phyloP scores from a whole-genome alignment of 1,140 invertebrate species.

The Drosophila sechellia region DNA sequence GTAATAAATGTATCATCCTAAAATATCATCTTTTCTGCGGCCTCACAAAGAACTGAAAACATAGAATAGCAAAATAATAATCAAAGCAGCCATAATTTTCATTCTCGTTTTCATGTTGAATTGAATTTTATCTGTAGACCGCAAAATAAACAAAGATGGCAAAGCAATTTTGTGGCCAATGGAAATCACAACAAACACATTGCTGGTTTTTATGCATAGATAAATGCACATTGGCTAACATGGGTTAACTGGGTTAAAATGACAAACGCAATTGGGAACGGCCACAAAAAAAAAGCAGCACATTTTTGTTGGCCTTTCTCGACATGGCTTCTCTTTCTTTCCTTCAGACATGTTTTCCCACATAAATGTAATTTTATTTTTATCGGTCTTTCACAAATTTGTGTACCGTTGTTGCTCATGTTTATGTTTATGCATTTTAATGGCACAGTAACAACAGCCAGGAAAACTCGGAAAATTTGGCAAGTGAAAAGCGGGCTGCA shows the following conservation, averaged over 20 bases:
- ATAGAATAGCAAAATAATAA: constrained; percentile 11
- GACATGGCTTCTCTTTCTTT: constrained; percentile 21
- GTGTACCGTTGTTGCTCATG: constrained; percentile 29
- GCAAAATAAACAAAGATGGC: constrained; percentile 63
- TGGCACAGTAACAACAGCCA: constrained; percentile 38
- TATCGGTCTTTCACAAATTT: constrained; percentile 53
- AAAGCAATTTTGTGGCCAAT: constrained; percentile 56
- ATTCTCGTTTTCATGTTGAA: constrained; percentile 31
- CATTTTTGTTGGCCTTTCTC: constrained; percentile 50
- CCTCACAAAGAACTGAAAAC: background rate
- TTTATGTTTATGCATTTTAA: constrained; percentile 70
- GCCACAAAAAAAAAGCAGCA: constrained; percentile 33
- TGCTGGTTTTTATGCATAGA: constrained; percentile 19
- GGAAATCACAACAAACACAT: constrained; percentile 23
- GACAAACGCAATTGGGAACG: constrained; percentile 65
- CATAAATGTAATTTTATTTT: constrained; percentile 48
- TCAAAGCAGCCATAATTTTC: constrained; percentile 66
- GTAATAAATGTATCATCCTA: too few species aligned
- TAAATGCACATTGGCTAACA: constrained; percentile 44
- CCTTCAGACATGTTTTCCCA: constrained; percentile 40
- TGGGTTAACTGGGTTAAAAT: constrained; percentile 77
- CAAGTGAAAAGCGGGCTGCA: constrained; percentile 46
- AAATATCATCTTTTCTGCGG: background rate
- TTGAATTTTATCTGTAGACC: constrained; percentile 55
- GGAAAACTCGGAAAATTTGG: constrained; percentile 49